These are phyloP conservation scores for Dryoscopus gambensis DNA, from an alignment of 2,113 vertebrate genomes.

Conservation along the genomic window DNA sequence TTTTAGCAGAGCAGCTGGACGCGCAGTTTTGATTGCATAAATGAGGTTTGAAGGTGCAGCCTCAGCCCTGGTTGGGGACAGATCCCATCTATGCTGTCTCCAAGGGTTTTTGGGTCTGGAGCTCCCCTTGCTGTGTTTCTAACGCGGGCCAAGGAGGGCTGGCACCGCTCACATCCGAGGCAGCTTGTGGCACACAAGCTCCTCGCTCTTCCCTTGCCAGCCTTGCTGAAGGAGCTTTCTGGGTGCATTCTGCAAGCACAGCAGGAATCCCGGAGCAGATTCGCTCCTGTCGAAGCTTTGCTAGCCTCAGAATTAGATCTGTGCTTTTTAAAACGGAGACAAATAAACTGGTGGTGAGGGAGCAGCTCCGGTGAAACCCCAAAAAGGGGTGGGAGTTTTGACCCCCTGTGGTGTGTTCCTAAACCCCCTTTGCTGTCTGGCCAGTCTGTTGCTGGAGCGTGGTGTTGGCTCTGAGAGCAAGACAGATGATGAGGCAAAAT, in stretches of 20 bases:
- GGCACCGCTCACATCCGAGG: neutral
- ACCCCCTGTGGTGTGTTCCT: neutral
- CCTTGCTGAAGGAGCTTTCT: neutral
- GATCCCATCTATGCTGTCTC: neutral
- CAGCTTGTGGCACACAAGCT: neutral
- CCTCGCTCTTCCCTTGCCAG: neutral
- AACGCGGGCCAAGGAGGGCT: neutral
- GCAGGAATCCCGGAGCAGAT: neutral
- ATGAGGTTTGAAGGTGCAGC: fast-evolving
- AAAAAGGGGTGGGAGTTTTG: neutral
- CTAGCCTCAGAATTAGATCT: neutral
- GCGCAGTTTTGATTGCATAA: fast-evolving
- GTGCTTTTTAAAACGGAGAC: fast-evolving
- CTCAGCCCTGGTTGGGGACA: neutral
- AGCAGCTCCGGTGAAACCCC: neutral
- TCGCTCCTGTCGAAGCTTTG: fast-evolving
- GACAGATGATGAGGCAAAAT: neutral
- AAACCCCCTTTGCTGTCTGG: neutral
- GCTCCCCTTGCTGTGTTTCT: neutral
- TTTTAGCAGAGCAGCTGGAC: fast-evolving
- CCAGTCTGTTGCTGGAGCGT: neutral
- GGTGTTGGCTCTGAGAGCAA: neutral
- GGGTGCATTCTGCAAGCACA: neutral
- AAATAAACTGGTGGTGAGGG: no score
- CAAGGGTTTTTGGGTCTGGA: neutral